Percentiles rank a stretch among this genome's conserved stretches.
These are phyloP conservation scores for Pristiophorus japonicus DNA, from an alignment of 2,113 vertebrate genomes.

Conservation along the genomic window DNA sequence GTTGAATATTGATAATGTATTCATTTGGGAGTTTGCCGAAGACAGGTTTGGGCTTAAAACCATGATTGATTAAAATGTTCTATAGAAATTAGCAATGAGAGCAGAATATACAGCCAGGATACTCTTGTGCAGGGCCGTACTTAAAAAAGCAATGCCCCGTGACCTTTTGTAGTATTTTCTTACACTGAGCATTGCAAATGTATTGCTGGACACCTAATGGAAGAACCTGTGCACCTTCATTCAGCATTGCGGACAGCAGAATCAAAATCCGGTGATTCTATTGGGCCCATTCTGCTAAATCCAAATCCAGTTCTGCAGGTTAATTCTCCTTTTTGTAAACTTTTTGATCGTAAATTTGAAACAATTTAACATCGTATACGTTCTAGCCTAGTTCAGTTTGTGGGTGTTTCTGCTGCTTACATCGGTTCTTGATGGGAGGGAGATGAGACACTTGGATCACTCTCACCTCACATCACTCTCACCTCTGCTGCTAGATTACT, in stretches of 20 bases:
- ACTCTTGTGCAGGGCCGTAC: neutral
- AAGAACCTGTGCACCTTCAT: neutral
- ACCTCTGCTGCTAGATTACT: neutral
- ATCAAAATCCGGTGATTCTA: neutral
- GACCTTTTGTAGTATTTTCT: neutral
- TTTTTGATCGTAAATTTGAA: neutral
- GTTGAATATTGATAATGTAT: neutral
- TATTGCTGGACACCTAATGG: neutral
- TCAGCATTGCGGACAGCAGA: neutral
- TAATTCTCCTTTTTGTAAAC: neutral
- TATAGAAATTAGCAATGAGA: neutral
- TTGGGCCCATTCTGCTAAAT: neutral
- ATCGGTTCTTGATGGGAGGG: neutral
- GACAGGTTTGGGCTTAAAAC: neutral
- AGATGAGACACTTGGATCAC: neutral
- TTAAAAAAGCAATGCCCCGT: neutral
- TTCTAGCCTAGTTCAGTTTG: neutral
- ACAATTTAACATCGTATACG: neutral
- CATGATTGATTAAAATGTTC: neutral
- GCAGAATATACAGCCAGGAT: neutral
- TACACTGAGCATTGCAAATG: too few relatives aligned
- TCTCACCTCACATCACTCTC: too few relatives aligned
- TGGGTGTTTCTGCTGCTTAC: neutral
- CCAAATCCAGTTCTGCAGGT: neutral
- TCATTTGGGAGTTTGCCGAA: neutral